Evolutionary conservation across 2,113 vertebrate species (phyloP).

Genomic region (Dermatemys mawii): DNA sequence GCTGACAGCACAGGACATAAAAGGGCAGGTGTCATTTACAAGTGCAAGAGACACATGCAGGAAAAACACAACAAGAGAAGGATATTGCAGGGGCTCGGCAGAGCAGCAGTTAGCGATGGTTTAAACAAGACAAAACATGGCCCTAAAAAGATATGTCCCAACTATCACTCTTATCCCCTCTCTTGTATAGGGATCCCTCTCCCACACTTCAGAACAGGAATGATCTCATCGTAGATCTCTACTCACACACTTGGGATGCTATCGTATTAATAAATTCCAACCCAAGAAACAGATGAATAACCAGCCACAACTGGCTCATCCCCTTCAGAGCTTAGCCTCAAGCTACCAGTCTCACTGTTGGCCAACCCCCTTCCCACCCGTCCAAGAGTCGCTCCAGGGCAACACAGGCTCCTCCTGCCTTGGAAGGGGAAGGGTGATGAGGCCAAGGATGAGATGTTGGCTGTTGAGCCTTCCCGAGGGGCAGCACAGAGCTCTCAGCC

Average conservation of each 20-base stretch:
- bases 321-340: neutral
- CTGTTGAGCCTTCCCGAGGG: neutral
- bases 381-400: neutral
- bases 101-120: neutral
- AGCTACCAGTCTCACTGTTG: neutral
- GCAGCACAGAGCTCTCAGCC: neutral
- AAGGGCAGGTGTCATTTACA: neutral
- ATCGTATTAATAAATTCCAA: neutral
- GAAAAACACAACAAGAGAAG: neutral
- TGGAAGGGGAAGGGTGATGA: neutral
- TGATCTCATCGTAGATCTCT: neutral
- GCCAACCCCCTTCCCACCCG: neutral
- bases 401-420: neutral
- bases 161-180: neutral
- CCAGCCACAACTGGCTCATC: neutral
- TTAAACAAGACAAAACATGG: neutral
- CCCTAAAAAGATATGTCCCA: neutral
- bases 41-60: neutral
- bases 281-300: neutral
- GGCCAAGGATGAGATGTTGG: neutral
- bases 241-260: neutral
- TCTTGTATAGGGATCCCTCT: neutral
- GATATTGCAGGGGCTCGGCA: accelerated
- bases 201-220: neutral
- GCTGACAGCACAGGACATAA: neutral